Evolutionary conservation across 2,113 vertebrate genomes (phyloP), one percentile per base, ranked within the genome.

Genomic region (Trogon surrucura): DNA sequence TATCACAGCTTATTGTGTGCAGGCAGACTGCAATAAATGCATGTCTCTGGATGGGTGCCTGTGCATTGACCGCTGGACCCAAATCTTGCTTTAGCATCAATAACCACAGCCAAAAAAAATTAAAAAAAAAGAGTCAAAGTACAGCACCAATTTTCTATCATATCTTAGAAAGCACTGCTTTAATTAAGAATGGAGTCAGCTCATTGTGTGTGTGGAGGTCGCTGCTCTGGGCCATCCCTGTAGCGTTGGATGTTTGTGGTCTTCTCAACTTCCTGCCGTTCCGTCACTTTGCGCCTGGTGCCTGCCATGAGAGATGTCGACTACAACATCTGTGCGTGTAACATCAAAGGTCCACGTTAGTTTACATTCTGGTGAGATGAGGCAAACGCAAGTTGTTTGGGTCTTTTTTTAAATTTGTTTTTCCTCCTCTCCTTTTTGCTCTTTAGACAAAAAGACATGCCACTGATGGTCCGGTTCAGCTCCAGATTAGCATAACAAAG

Each of bases 301-400:
- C 97, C 97, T 98, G 98, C 98, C 98, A 98, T 96, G 97, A 97
- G 98, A 98, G 95, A 97, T 97, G 97, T 96, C 96, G 79, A 97
- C 98, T 97, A 96, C 98, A 96, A 98, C 98, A 98, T 98, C 98
- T 98, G 98, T 96, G 92, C 78, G 16, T 38, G 85, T 69, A 98
- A 98, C 98, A 98, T 98, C 98, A 98, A 98, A 98, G 97, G 97
- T 94, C 36, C 82, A 58, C 93, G 98, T 95, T 50, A 95, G 97
- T 98, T 98, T 98, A 95, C 96, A 97, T 98, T 98, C 97, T 98
- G 91, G 90, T 91, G 94, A 95, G 95, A 96, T 96, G 96, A 98
- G 97, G 96, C 97, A 95, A 98, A 97, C 87, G 88, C 92, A 95
- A 97, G 83, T 88, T 96, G 85, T 96, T 91, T 95, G 94, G 57